phyloP scores from a whole-genome alignment of 1,140 invertebrate species.

The Lordiphosa stackelbergi region DNA sequence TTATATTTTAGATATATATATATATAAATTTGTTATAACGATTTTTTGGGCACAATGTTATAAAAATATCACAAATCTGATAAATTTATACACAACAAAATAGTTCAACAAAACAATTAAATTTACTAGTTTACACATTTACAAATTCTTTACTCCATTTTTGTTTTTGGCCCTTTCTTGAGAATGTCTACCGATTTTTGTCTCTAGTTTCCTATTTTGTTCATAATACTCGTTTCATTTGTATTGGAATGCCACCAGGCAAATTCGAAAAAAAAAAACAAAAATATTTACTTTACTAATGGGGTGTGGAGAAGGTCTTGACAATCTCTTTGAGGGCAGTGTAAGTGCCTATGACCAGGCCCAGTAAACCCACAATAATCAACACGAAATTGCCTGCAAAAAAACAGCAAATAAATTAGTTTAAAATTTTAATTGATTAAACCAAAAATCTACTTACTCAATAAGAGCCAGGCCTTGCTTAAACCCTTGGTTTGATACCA shows the following conservation, averaged over 20 bases:
- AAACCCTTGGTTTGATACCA: slow-evolving; percentile 80
- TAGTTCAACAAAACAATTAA: background rate
- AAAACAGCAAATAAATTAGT: background rate
- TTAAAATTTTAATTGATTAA: background rate
- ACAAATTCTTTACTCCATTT: background rate
- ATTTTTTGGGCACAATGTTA: slow-evolving; percentile 64
- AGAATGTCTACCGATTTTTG: slow-evolving; percentile 40
- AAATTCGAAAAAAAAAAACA: slow-evolving; percentile 25
- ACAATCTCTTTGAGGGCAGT: slow-evolving; percentile 84
- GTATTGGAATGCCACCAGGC: slow-evolving; percentile 53
- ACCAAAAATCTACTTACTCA: slow-evolving; percentile 41
- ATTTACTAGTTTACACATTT: background rate
- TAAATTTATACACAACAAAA: slow-evolving; percentile 34
- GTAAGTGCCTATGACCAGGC: slow-evolving; percentile 84
- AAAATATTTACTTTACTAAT: slow-evolving; percentile 28
- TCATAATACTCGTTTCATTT: slow-evolving; percentile 63
- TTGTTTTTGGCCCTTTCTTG: slow-evolving; percentile 18
- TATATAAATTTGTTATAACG: slow-evolving; percentile 37
- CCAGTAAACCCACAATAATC: slow-evolving; percentile 83
- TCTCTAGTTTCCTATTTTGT: slow-evolving; percentile 29
- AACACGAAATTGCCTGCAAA: slow-evolving; percentile 83
- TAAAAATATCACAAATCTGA: slow-evolving; percentile 72
- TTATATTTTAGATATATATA: slow-evolving; percentile 30
- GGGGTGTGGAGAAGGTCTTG: slow-evolving; percentile 75
- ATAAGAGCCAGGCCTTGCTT: slow-evolving; percentile 57